Evolutionary conservation across 2,797 vertebrate genomes (phyloP), one percentile per base, ranked within the genome.

Genomic region (Otolemur crassicaudatus): DNA sequence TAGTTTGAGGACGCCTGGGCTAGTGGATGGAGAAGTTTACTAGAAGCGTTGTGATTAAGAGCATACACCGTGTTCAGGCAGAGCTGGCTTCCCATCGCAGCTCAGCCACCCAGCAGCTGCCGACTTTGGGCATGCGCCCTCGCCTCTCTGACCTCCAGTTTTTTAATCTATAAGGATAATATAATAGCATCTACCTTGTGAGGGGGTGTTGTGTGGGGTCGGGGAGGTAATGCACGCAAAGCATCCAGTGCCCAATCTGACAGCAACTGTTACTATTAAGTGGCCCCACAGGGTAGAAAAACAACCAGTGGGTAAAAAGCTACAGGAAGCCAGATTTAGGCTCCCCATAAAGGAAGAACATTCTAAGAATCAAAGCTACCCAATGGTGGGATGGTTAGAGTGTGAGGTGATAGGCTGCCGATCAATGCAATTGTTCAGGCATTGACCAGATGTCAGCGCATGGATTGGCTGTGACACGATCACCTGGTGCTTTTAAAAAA

Each of bases 381-480:
- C 56, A 7, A 4, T 1, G 13, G 13, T 20, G 37, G 31, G 69
- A 11, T 1, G 11, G 34, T 40, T 11, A 65, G 69, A 19, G 0
- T 3, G 61, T 37, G 61, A 77, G 2, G 37, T 40, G 27, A 49
- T 0, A 6, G 22, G 22, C 37, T 60, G 34, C 23, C 25, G 40
- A 46, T 76, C 31, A 1, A 25, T 7, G 43, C 34, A 7, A 1
- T 4, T 2, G 49, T 61, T n/a, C 6, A 7, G 29, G 3, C 61
- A 10, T 31, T n/a, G 49, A 31, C 19, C 2, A 43, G 82, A 53
- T 27, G 2, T 31, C 14, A 11, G 53, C 6, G 8, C 0, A 0
- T 14, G 9, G 4, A 11, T 2, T 16, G 11, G 65, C 46, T 19
- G 7, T 20, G 23, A 7, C 7, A 20, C 17, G 31, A 79, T 29